Conservation (phyloP, 2,113 vertebrate genomes). For the Osmerus mordax region DNA sequence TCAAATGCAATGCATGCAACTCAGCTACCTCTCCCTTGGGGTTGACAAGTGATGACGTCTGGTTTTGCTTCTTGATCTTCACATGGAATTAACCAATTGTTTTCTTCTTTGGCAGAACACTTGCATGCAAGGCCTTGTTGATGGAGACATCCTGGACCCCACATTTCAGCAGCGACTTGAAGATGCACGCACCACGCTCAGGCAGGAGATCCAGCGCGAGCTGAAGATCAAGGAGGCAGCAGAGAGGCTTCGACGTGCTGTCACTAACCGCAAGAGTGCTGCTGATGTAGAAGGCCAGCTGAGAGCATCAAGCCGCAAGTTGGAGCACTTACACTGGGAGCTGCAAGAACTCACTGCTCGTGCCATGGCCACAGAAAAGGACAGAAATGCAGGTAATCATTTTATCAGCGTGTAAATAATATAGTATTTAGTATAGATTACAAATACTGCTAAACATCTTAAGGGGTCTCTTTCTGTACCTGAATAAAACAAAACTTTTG, state of each 20-base stretch:
- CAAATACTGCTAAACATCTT: neutral
- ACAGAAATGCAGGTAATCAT: slow-evolving; percentile 47
- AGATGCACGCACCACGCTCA: slow-evolving; percentile 59
- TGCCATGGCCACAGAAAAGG: slow-evolving; percentile 66
- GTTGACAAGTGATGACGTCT: neutral
- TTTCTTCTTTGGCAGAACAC: slow-evolving; percentile 39
- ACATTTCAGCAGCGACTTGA: slow-evolving; percentile 73
- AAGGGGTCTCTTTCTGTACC: neutral
- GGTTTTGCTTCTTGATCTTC: neutral
- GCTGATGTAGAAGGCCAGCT: slow-evolving; percentile 72
- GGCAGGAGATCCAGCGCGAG: slow-evolving; percentile 75
- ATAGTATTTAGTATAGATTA: neutral
- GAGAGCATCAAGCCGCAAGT: slow-evolving; percentile 66
- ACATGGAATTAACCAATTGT: neutral
- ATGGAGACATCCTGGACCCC: slow-evolving; percentile 73
- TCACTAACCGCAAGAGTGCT: slow-evolving; percentile 68
- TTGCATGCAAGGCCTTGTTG: slow-evolving; percentile 50
- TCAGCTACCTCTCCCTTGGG: neutral
- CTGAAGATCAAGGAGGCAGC: slow-evolving; percentile 78
- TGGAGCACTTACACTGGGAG: slow-evolving; percentile 69
- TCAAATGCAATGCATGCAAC: neutral
- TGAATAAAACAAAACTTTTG: too few relatives aligned
- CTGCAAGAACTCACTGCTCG: slow-evolving; percentile 75
- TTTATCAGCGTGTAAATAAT: neutral
- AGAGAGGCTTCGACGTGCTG: slow-evolving; percentile 64